Conservation (phyloP, 2,797 vertebrate species). For the Periparus ater region DNA sequence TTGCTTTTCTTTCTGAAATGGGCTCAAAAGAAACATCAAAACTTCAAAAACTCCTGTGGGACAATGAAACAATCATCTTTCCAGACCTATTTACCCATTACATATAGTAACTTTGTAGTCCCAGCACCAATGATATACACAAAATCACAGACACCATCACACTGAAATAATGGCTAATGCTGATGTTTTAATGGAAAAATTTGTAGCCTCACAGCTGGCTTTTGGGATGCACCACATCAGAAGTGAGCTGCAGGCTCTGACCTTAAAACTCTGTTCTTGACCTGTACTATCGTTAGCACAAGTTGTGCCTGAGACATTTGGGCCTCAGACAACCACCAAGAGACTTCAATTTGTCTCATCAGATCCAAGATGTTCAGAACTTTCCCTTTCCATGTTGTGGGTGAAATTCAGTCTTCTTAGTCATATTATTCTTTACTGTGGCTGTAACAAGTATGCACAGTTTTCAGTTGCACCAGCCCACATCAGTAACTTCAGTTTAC, state of each 20-base stretch:
- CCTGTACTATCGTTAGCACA: background rate
- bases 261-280: background rate
- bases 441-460: background rate
- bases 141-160: background rate
- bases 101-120: background rate
- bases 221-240: background rate
- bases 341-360: background rate
- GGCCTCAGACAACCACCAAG: background rate
- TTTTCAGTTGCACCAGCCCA: background rate
- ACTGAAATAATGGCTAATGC: background rate
- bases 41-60: background rate
- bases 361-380: background rate
- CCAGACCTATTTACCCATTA: background rate
- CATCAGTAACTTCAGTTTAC: background rate
- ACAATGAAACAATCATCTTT: background rate
- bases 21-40: background rate
- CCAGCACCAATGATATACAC: background rate
- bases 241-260: background rate
- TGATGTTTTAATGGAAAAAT: background rate
- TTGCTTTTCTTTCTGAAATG: background rate
- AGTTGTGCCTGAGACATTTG: background rate
- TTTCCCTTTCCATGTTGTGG: background rate
- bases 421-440: background rate
- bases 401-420: background rate
- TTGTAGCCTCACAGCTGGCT: background rate